A percentile compares a stretch with the other conserved stretches of the same genome.
Conservation (phyloP, 2,797 vertebrate genomes). For the Anisognathus igniventris region DNA sequence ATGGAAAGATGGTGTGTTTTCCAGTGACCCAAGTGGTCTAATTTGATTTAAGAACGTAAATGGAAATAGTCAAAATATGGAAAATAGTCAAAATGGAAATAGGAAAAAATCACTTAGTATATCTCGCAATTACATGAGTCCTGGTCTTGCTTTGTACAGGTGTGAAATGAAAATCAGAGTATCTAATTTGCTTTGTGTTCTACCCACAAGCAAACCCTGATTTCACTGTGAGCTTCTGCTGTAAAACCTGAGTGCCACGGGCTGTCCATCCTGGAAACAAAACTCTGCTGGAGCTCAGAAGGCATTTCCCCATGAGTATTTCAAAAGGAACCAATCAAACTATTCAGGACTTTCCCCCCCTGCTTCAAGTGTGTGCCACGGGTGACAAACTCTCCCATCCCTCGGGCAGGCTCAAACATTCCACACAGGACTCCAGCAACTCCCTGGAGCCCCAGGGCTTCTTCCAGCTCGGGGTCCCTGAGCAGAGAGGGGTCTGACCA, state of each 20-base stretch:
- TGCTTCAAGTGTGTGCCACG: background rate
- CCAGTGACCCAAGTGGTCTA: accelerated
- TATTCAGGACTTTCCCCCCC: background rate
- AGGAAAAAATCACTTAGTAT: background rate
- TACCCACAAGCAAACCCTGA: background rate
- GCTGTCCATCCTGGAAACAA: background rate
- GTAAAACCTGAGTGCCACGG: background rate
- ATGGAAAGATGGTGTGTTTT: background rate
- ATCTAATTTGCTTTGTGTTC: background rate
- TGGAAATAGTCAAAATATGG: background rate
- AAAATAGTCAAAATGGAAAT: background rate
- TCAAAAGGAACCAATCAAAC: background rate
- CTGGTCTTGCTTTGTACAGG: background rate
- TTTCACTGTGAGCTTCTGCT: background rate
- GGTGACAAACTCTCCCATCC: background rate
- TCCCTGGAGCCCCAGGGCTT: background rate
- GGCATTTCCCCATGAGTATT: background rate
- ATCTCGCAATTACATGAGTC: background rate
- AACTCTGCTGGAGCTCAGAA: background rate
- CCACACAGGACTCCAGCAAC: too few species aligned
- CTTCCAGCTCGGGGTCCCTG: accelerated
- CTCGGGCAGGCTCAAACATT: too few species aligned
- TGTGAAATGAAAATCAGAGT: background rate
- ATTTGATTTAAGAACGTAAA: background rate
- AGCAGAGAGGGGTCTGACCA: background rate